Base-by-base conservation (phyloP, 2,113 vertebrate genomes). In the Potamarius usumacintae region DNA sequence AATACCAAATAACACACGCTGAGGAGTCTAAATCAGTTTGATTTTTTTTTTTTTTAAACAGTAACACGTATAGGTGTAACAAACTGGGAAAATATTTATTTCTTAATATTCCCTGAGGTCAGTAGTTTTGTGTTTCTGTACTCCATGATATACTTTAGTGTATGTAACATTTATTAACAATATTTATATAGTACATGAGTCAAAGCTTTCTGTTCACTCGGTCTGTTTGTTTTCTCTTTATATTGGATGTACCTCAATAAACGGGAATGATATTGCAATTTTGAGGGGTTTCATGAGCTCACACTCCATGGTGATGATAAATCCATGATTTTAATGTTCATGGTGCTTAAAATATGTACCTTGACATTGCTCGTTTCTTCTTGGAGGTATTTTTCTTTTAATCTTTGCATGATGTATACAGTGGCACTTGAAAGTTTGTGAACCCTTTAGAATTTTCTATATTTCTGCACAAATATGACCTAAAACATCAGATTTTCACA, bases 41-140 rank as follows among this genome's bases (percentile, higher is more conserved):
- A 88, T 11, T 82, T 86, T 18, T 69, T 72, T 89, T 30, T 89
- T 90, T 82, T 82, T 91, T 91, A 90, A 88, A 91, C 78, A 87
- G 88, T 94, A 92, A 92, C 85, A 86, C 84, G 89, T 91, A 88
- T 93, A 93, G 92, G 91, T 90, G 57, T 91, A 91, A 90, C 92
- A 87, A 89, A 91, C 91, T 92, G 92, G 93, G 84, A 53, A 84
- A 79, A 48, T 86, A 86, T 86, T 86, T 48, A 85, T 82, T 89
- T 87, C 58, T 69, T 82, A 77, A 85, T 82, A 58, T 85, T 82
- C 58, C 86, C 86, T 60, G 69, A 83, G 84, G 72, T 85, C 86
- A 82, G 52, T 86, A 84, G 72, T 83, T 60, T 71, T 83, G 84
- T 86, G 67, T 88, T 90, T 90, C 84, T 90, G 78, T 84, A 77